A percentile compares a stretch with the other conserved stretches of the same genome.
phyloP scores from a whole-genome alignment of 2,797 vertebrate genomes.

The Sebastes kiyomatsui region DNA sequence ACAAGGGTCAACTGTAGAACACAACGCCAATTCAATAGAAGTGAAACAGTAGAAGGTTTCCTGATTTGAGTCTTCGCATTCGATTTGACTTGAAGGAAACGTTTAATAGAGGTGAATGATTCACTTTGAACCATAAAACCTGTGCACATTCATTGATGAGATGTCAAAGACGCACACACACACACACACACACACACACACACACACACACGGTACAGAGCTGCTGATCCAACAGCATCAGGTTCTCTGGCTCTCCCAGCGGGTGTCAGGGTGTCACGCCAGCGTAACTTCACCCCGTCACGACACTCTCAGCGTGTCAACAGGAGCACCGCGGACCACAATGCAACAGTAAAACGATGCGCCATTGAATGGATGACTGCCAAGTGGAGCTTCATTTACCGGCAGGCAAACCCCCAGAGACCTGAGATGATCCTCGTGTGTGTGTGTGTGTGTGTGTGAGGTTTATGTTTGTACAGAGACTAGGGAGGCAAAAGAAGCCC shows the following conservation, averaged over 20 bases:
- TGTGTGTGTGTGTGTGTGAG: neutral
- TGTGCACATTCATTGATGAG: neutral
- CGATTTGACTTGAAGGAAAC: neutral
- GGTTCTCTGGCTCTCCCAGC: slow-evolving; percentile 18
- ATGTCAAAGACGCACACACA: too few relatives aligned
- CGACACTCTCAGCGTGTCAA: slow-evolving; percentile 34
- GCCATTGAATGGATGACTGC: slow-evolving; percentile 21
- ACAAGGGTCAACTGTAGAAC: neutral
- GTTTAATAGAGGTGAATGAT: neutral
- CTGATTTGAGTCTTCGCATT: neutral
- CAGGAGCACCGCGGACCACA: slow-evolving; percentile 1
- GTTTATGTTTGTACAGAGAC: neutral
- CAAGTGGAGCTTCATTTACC: slow-evolving; percentile 31
- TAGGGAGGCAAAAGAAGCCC: neutral
- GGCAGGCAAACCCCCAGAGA: slow-evolving; percentile 28
- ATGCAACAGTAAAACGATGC: slow-evolving; percentile 55
- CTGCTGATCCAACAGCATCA: slow-evolving; percentile 14
- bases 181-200: neutral
- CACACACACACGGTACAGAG: neutral
- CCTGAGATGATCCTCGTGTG: neutral
- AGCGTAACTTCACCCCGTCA: slow-evolving; percentile 38
- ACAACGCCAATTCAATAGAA: neutral
- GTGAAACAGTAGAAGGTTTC: neutral
- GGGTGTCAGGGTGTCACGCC: slow-evolving; percentile 28
- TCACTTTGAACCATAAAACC: slow-evolving; percentile 11